Base-by-base conservation (phyloP, 2,888 invertebrate species). In the Priapulus caudatus region DNA sequence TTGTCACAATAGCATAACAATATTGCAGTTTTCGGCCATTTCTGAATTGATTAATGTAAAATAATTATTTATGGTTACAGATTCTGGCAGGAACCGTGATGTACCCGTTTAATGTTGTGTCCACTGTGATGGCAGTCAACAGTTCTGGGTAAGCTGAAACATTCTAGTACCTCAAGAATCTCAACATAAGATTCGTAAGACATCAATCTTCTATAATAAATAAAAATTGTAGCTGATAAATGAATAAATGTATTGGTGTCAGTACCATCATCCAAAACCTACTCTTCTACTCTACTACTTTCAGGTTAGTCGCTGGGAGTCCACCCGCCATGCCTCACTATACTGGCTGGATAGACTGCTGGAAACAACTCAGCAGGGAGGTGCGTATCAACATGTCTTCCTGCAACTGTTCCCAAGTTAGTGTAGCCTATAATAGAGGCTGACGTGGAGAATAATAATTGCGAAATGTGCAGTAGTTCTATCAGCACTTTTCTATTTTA, bases 81-180 rank as follows among this genome's bases (percentile, higher is more conserved):
- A 85, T 90, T 69, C 73, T 89, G 50, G 84, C 86, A 54, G 81
- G 84, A 56, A 83, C 87, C 52, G 66, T 89, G 56, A 84, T 89
- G n/a, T 95, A 97, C 72, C 93, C 93, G 19, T 81, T 92, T 67
- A 81, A 84, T 68, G 85, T 95, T 54, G 89, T 92, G 1, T 84
- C 88, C 10, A 86, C 87, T 54, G 86, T 91, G 64, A 90, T 92
- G 86, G 80, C 84, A 54, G 84, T 92, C 5, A 83, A 82, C 55
- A 82, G 86, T 55, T 83, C 82, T 16, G 82, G 81, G 77, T 80
- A 67, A 59, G 65, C 58, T 68, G 72, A 67, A 21, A 48, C 54
- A 20, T 43, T 52, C 50, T 53, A 23, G 49, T 16, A 19, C 20
- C 43, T 52, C n/a, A n/a, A n/a, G n/a, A n/a, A n/a, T n/a, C n/a